Conservation (phyloP, 2,113 vertebrate species). For the Macheiramphus alcinus region DNA sequence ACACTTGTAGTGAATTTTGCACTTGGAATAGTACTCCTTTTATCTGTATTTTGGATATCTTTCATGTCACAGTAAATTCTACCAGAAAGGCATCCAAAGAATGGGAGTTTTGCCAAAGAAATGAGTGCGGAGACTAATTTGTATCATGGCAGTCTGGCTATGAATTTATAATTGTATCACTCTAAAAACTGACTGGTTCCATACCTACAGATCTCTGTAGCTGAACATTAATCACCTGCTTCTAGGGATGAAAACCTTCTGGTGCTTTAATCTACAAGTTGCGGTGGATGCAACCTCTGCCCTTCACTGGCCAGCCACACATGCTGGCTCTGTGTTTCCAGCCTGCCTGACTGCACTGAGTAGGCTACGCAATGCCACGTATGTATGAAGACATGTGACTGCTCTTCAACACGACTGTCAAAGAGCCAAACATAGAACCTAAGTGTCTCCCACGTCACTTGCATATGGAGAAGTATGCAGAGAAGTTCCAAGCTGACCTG, state of each 20-base stretch:
- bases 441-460: not conserved
- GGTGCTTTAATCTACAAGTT: not conserved
- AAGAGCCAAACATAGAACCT: not conserved
- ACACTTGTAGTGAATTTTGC: not conserved
- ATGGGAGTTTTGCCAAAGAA: conserved; percentile 42
- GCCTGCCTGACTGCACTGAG: not conserved
- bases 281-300: not conserved
- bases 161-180: conserved; percentile 17
- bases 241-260: not conserved
- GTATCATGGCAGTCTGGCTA: conserved; percentile 31
- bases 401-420: not conserved
- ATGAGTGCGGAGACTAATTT: conserved; percentile 20
- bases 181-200: not conserved
- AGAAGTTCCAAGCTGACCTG: not conserved
- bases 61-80: conserved; percentile 2
- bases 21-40: not conserved
- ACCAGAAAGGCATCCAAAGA: conserved; percentile 20
- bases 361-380: not conserved
- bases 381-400: rapidly evolving
- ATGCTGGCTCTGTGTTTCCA: not conserved
- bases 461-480: not conserved
- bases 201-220: not conserved
- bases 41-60: conserved; percentile 32
- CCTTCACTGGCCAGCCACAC: not conserved
- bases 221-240: not conserved